Conservation (phyloP, 1,140 invertebrate species). For the Bombus consobrinus region DNA sequence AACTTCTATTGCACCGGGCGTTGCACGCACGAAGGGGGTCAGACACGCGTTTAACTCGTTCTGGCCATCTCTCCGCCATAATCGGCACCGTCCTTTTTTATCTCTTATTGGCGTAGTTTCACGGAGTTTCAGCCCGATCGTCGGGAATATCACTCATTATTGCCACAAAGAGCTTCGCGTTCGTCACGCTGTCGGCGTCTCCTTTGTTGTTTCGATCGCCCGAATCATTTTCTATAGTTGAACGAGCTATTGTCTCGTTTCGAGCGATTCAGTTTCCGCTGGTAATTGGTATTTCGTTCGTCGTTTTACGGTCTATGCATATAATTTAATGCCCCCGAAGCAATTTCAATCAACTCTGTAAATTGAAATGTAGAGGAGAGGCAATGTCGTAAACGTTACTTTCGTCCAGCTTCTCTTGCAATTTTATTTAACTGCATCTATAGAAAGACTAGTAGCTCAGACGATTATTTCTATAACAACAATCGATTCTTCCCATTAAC, state of each 20-base stretch:
- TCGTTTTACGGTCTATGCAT: too few relatives aligned
- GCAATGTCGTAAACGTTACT: too few relatives aligned
- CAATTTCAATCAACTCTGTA: too few relatives aligned
- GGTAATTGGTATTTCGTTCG: neutral
- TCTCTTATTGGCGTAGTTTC: neutral
- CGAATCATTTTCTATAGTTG: neutral
- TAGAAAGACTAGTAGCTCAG: too few relatives aligned
- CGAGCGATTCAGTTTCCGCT: neutral
- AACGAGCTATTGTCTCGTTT: neutral
- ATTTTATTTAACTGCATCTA: too few relatives aligned
- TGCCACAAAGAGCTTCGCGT: conserved; percentile 30
- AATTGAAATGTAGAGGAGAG: too few relatives aligned
- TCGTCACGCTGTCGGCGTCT: conserved; percentile 9
- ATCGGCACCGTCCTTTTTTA: neutral
- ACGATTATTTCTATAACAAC: too few relatives aligned
- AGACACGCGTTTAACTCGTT: conserved; percentile 34
- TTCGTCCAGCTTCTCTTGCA: too few relatives aligned
- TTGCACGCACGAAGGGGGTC: conserved; percentile 47
- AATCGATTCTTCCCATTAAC: too few relatives aligned
- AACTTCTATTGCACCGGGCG: conserved; percentile 39
- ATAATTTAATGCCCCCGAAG: too few relatives aligned
- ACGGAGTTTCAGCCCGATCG: conserved; percentile 1
- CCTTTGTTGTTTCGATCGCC: neutral
- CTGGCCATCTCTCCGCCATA: neutral
- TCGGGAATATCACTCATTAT: conserved; percentile 32